A percentile compares a stretch with the other conserved stretches of the same genome.
phyloP scores from a whole-genome alignment of 2,888 invertebrate genomes.

The Cerastis leucographa region DNA sequence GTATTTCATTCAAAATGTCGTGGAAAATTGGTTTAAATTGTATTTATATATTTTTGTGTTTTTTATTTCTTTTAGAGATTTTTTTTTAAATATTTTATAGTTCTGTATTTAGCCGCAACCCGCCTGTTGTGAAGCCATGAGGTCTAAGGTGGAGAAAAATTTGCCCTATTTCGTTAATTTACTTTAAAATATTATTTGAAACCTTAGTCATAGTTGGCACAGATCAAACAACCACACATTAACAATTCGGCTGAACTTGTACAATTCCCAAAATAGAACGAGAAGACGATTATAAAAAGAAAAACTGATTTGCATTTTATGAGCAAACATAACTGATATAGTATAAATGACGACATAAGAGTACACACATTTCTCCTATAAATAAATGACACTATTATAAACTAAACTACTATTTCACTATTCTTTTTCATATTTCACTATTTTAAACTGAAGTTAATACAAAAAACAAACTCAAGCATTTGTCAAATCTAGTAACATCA shows the following conservation, averaged over 20 bases:
- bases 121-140: too few relatives aligned
- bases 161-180: not conserved
- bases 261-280: not conserved
- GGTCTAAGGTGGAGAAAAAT: too few relatives aligned
- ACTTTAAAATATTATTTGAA: not conserved
- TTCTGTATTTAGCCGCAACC: too few relatives aligned
- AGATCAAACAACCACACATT: not conserved
- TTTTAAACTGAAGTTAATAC: not conserved
- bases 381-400: not conserved
- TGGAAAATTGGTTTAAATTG: not conserved
- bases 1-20: not conserved
- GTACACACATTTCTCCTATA: not conserved
- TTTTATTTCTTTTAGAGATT: not conserved
- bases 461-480: not conserved
- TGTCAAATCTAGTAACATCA: conserved; percentile 13
- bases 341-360: not conserved
- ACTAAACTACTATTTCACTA: not conserved
- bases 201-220: not conserved
- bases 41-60: not conserved
- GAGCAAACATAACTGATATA: not conserved
- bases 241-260: not conserved
- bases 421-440: not conserved
- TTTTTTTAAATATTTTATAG: too few relatives aligned
- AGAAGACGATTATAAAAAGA: not conserved
- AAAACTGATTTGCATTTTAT: not conserved